These are phyloP conservation scores for Circaetus gallicus DNA, from an alignment of 2,113 vertebrate species.

Conservation along the genomic window DNA sequence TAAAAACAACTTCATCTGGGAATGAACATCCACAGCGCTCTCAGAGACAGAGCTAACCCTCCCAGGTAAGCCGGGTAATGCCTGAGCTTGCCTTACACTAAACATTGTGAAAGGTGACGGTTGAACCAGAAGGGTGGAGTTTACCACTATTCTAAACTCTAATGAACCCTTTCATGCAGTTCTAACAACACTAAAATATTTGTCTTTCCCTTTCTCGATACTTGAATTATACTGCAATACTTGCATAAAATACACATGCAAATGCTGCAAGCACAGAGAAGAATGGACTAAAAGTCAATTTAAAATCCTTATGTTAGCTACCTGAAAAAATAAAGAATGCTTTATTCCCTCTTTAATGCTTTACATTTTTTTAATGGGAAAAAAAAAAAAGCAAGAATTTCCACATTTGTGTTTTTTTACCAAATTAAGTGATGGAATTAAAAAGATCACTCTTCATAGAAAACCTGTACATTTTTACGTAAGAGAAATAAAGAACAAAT, in stretches of 20 bases:
- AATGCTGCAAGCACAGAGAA: background rate
- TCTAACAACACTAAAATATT: background rate
- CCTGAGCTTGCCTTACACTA: constrained; percentile 29
- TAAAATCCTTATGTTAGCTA: background rate
- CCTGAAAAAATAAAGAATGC: background rate
- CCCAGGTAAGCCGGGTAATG: background rate
- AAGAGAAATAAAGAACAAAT: background rate
- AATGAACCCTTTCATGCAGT: constrained; percentile 17
- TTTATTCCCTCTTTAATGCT: background rate
- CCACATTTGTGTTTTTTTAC: background rate
- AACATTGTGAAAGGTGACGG: constrained; percentile 1
- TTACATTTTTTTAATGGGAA: background rate
- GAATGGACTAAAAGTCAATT: background rate
- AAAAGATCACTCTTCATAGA: background rate
- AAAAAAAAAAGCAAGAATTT: background rate
- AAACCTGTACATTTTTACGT: background rate
- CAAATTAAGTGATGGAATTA: background rate
- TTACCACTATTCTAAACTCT: background rate
- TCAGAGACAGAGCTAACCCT: background rate
- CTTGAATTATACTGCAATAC: background rate
- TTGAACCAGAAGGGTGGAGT: constrained; percentile 56
- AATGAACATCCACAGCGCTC: background rate
- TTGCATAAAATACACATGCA: background rate
- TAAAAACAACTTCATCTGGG: constrained; percentile 17
- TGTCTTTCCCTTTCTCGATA: background rate